These are phyloP conservation scores for Plectrocnemia conspersa DNA, from an alignment of 1,140 invertebrate genomes.

Conservation along the genomic window DNA sequence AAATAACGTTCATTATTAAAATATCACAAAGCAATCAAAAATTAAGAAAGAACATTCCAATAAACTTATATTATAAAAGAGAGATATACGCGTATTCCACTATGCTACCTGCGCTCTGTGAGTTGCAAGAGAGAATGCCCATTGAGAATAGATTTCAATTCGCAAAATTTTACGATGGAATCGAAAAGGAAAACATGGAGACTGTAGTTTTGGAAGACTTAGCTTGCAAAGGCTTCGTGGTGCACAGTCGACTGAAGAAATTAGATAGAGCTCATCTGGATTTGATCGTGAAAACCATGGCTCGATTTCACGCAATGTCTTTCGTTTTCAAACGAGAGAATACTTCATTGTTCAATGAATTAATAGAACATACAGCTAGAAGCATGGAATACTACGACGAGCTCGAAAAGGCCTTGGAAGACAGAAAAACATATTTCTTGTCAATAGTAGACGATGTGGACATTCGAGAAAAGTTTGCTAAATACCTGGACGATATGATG, in stretches of 20 bases:
- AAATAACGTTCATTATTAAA: constrained; percentile 12
- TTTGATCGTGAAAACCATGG: constrained; percentile 39
- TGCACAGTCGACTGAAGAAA: constrained; percentile 37
- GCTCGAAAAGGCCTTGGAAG: too few species aligned
- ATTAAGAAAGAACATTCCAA: background rate
- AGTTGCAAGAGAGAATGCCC: constrained; percentile 2
- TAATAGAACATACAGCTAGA: background rate
- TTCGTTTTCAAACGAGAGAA: constrained; percentile 40
- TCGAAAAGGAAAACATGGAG: constrained; percentile 25
- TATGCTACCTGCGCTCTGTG: constrained; percentile 4
- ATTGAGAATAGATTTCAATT: constrained; percentile 16
- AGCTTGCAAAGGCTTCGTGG: constrained; percentile 37
- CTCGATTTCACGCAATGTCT: constrained; percentile 42
- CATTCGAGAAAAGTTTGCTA: background rate
- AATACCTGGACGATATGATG: background rate
- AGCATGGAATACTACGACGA: constrained; percentile 1
- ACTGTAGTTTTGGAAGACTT: constrained; percentile 44
- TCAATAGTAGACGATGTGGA: too few species aligned
- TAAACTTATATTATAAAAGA: background rate
- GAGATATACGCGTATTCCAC: background rate
- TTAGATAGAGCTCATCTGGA: constrained; percentile 40
- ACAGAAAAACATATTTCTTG: too few species aligned
- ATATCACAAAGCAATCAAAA: background rate
- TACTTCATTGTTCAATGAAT: constrained; percentile 14
- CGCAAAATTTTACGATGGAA: constrained; percentile 36